Evolutionary conservation across 2,888 invertebrate genomes (phyloP).

Genomic region (Phasia obesa): DNA sequence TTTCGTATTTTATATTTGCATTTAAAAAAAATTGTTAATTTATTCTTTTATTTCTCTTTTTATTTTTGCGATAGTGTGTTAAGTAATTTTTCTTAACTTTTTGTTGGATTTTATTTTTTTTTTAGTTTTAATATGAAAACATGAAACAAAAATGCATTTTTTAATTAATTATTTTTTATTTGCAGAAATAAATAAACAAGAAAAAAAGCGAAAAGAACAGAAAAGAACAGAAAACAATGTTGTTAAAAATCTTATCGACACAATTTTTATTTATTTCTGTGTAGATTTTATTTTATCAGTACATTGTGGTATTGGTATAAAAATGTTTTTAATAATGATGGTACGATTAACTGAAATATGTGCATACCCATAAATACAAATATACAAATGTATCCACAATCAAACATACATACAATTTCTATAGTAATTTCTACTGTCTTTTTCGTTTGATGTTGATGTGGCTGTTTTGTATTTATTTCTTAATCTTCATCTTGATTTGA

Average conservation of each 20-base stretch:
- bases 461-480: slow-evolving; percentile 54
- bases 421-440: slow-evolving; percentile 5
- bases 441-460: slow-evolving; percentile 6
- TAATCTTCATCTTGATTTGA: slow-evolving; percentile 74
- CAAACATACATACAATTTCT: slow-evolving; percentile 16
- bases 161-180: slow-evolving; percentile 36
- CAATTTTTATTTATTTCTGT: slow-evolving; percentile 40
- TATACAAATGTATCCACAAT: not conserved
- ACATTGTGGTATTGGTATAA: not conserved
- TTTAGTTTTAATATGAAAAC: slow-evolving; percentile 46
- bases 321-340: slow-evolving; percentile 25
- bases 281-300: slow-evolving; percentile 7
- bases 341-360: slow-evolving; percentile 7
- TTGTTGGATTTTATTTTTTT: slow-evolving; percentile 4
- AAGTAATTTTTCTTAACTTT: slow-evolving; percentile 57
- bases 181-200: slow-evolving; percentile 19
- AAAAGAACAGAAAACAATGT: slow-evolving; percentile 26
- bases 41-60: slow-evolving; percentile 44
- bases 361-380: not conserved
- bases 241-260: slow-evolving; percentile 40
- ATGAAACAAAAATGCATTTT: slow-evolving; percentile 55
- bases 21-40: slow-evolving; percentile 51
- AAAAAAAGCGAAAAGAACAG: too few species aligned
- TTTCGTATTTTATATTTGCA: slow-evolving; percentile 31
- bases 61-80: slow-evolving; percentile 49